Evolutionary conservation across 2,113 vertebrate genomes (phyloP).

Genomic region (Rattus norvegicus): GRCr8 NC_086021.1:103648501-103649000

Average conservation of each 20-base stretch:
- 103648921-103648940: neutral
- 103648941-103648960: neutral
- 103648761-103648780: neutral
- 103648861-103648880: neutral
- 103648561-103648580: neutral
- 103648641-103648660: too few relatives aligned
- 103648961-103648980: neutral
- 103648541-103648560: neutral
- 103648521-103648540: neutral
- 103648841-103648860: neutral
- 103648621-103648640: too few relatives aligned
- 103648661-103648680: neutral
- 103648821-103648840: neutral
- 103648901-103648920: neutral
- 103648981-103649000: neutral
- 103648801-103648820: slow-evolving; percentile 24
- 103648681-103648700: neutral
- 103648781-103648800: neutral
- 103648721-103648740: neutral
- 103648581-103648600: neutral
- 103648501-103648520: neutral
- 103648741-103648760: too few relatives aligned
- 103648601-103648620: neutral
- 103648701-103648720: neutral
- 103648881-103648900: neutral